Percentiles rank a stretch among this genome's conserved stretches.
phyloP scores from a whole-genome alignment of 2,113 vertebrate species.

The Lepus americanus region DNA sequence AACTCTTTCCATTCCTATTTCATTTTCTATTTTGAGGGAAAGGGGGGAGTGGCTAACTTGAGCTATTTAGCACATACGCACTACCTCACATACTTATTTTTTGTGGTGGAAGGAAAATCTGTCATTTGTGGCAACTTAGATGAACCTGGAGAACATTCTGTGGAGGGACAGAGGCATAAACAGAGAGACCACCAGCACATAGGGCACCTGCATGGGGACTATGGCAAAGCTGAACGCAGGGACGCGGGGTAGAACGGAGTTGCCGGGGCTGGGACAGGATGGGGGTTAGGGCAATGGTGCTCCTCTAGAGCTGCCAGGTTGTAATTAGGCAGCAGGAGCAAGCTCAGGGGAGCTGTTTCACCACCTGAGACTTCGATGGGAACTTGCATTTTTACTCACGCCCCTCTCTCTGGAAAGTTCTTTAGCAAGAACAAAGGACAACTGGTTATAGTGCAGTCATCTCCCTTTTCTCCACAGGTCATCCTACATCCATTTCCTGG shows the following conservation, averaged over 20 bases:
- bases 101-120: neutral
- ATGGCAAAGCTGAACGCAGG: neutral
- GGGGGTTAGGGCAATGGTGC: neutral
- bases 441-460: neutral
- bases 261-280: neutral
- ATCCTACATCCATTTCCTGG: neutral
- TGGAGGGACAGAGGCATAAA: neutral
- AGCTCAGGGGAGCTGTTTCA: neutral
- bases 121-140: neutral
- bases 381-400: neutral
- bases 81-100: neutral
- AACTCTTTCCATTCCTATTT: neutral
- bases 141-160: neutral
- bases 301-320: neutral
- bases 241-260: neutral
- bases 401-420: neutral
- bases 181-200: neutral
- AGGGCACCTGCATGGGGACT: rapidly evolving
- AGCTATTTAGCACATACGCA: no score
- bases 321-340: neutral
- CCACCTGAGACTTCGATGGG: neutral
- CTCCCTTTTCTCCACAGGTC: neutral
- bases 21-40: neutral
- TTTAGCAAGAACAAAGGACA: neutral
- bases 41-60: neutral